A percentile compares a stretch with the other conserved stretches of the same genome.
These are phyloP conservation scores for Sula dactylatra DNA, from an alignment of 2,113 vertebrate genomes.

Conservation along the genomic window DNA sequence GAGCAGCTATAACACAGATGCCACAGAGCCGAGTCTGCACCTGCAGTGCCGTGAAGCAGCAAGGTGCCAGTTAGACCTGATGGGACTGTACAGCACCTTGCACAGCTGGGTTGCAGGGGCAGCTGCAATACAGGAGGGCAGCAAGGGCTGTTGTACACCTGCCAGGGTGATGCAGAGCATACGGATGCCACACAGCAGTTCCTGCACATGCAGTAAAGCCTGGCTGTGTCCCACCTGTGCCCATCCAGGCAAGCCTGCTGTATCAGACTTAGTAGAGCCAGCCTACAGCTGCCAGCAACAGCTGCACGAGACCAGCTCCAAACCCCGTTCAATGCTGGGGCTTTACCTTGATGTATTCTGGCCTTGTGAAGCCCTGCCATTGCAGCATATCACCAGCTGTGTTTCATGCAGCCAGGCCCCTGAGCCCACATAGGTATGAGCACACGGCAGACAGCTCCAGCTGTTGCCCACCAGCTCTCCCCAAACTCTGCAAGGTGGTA, in stretches of 20 bases:
- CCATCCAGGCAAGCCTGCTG: neutral
- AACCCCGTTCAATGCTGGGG: neutral
- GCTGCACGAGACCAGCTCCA: neutral
- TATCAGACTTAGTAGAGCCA: neutral
- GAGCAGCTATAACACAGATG: neutral
- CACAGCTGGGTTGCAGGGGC: neutral
- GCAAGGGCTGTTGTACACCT: neutral
- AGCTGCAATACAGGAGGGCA: neutral
- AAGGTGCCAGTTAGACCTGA: neutral
- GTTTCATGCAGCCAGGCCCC: neutral
- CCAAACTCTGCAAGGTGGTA: too few species aligned
- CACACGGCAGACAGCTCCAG: neutral
- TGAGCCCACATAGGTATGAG: fast-evolving
- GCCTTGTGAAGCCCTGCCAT: neutral
- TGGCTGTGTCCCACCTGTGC: neutral
- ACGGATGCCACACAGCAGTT: neutral
- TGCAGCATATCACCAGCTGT: neutral
- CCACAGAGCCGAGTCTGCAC: fast-evolving
- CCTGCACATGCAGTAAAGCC: neutral
- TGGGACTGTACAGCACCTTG: neutral
- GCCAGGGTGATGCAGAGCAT: neutral
- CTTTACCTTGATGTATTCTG: neutral
- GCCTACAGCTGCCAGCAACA: too few species aligned
- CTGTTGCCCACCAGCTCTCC: neutral
- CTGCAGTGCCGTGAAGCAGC: neutral